Percentiles rank a stretch among this genome's conserved stretches.
Conservation (phyloP, 2,113 vertebrate species). For the Tupaia tana region DNA sequence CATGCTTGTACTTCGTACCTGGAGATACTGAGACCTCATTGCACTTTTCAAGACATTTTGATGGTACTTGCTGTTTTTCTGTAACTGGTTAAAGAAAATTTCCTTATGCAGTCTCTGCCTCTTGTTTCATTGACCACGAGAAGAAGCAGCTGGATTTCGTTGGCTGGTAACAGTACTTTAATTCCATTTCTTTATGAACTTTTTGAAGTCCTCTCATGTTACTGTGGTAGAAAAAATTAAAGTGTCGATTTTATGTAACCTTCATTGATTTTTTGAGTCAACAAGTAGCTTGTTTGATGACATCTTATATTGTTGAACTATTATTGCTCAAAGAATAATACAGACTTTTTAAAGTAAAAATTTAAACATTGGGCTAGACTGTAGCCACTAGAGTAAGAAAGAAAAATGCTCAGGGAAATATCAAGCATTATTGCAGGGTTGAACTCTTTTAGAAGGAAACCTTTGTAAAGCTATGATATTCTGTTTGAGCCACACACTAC, state of each 20-base stretch:
- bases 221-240: neutral
- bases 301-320: neutral
- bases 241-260: neutral
- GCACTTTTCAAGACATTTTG: too few relatives aligned
- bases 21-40: too few relatives aligned
- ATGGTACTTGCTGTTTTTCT: too few relatives aligned
- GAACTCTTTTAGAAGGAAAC: neutral
- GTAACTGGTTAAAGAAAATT: too few relatives aligned
- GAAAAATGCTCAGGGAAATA: neutral
- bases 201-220: neutral
- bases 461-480: neutral
- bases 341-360: neutral
- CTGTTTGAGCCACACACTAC: neutral
- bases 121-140: too few relatives aligned
- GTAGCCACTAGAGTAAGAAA: neutral
- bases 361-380: neutral
- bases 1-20: too few relatives aligned
- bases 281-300: constrained; percentile 5
- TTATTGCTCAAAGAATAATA: neutral
- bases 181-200: too few relatives aligned
- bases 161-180: too few relatives aligned
- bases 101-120: too few relatives aligned
- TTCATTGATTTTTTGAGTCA: constrained; percentile 13
- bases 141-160: too few relatives aligned
- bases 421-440: neutral